A percentile compares a stretch with the other conserved stretches of the same genome.
Conservation (phyloP, 1,140 invertebrate genomes). For the Branchinecta lynchi region DNA sequence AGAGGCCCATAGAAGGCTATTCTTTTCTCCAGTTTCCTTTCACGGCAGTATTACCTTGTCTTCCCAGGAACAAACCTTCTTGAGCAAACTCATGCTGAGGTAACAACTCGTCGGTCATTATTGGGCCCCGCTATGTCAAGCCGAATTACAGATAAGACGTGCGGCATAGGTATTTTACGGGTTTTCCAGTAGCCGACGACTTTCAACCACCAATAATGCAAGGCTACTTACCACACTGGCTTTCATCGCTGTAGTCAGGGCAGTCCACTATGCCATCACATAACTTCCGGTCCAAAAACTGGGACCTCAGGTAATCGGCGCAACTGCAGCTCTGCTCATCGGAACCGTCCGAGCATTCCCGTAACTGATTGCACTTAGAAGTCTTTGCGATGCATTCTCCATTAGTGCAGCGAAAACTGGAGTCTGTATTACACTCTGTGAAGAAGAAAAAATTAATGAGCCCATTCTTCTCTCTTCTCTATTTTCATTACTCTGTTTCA, state of each 20-base stretch:
- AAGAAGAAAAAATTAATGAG: neutral
- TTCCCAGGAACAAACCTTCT: too few relatives aligned
- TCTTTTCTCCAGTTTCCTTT: too few relatives aligned
- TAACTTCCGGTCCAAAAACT: constrained; percentile 51
- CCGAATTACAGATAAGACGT: too few relatives aligned
- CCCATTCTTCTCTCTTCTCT: too few relatives aligned
- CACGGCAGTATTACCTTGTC: too few relatives aligned
- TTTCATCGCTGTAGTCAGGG: constrained; percentile 63
- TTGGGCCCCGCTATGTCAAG: too few relatives aligned
- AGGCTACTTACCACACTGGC: constrained; percentile 46
- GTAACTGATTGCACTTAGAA: constrained; percentile 52
- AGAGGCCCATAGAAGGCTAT: too few relatives aligned
- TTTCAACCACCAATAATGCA: neutral
- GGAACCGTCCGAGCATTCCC: constrained; percentile 51
- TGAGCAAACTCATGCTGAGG: too few relatives aligned
- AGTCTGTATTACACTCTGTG: constrained; percentile 14
- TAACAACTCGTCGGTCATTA: too few relatives aligned
- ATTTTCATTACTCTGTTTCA: too few relatives aligned
- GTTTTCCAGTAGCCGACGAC: too few relatives aligned
- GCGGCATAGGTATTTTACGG: too few relatives aligned
- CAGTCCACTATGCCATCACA: constrained; percentile 52
- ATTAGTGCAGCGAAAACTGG: constrained; percentile 35
- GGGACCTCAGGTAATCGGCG: constrained; percentile 52
- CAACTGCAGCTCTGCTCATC: constrained; percentile 59
- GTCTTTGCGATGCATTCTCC: constrained; percentile 48